Evolutionary conservation across 2,797 vertebrate genomes (phyloP), one percentile per base, ranked within the genome.

Genomic region (Silurus aristotelis): DNA sequence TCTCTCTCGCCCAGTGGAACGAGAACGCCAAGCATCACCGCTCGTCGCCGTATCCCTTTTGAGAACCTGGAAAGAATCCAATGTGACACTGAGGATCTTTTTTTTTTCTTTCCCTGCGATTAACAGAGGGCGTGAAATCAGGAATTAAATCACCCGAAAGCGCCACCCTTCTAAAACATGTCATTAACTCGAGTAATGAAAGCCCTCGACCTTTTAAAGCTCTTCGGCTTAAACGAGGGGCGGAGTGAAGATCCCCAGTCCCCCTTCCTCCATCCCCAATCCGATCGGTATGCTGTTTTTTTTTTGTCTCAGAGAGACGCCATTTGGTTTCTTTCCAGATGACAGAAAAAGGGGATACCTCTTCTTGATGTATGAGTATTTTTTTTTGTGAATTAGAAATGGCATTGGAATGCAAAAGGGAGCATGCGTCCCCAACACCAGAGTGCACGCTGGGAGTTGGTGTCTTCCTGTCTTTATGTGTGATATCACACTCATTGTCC

Each of bases 381-480:
- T 83, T 58, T 88, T 83, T 46, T 73, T 88, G 46, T 19, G 84
- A 38, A 93, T 92, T 87, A 89, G 86, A 92, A 95, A 95, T 95
- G 95, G 95, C 94, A 80, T 95, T 95, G 94, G 94, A 94, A 95
- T 95, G 93, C 93, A 95, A 94, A 94, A 91, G 91, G 88, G 88
- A 90, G 93, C 94, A 94, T 95, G 95, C 90, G 85, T 70, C 79
- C 84, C 63, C 80, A 43, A 48, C 46, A 15, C 55, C 43, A 61
- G 84, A 86, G 72, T 89, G 94, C 94, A 95, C 92, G 94, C 87
- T 67, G 70, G 86, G 87, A 82, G 79, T 71, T 82, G 63, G 31
- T 78, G 82, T 82, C 61, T 92, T 63, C 84, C 81, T 82, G 43
- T 88, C 70, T 87, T n/a, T 73, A 61, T 87, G 83, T 90, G 67